Evolutionary conservation across 2,888 invertebrate species (phyloP), one percentile per base, ranked within the genome.

Genomic region (Calliphora vomitoria): DNA sequence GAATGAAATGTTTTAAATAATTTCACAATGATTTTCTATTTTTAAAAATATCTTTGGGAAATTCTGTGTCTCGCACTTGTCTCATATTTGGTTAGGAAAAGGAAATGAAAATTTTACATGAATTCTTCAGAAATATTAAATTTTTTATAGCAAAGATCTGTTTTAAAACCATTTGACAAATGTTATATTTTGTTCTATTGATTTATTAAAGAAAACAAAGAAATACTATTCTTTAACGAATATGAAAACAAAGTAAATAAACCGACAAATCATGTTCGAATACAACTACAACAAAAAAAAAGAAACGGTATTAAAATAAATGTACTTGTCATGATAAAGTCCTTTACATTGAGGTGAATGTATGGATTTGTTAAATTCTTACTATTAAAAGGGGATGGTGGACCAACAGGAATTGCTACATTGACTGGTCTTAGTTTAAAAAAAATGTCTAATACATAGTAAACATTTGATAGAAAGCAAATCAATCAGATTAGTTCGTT

Each of bases 291-390:
- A 55, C 18, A 44, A 4, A 25, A 68, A 44, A 4, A 25, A 68
- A 41, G n/a, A 41, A 72, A 64, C 5, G 35, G 72, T 13, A 15
- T 64, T 41, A 71, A 69, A 60, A 64, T 20, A 66, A 74, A 82
- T 82, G 64, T 82, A 74, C 81, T 66, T 82, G 81, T 82, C 81
- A 82, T 47, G 72, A 66, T 66, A 66, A 74, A 82, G 81, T 82
- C 74, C 74, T 82, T 82, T 74, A 15, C 18, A 5, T 64, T 71
- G 55, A 11, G 44, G 44, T 68, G 15, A n/a, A 50, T 47, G 8
- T 71, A 62, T 71, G 58, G 3, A 71, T 69, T 69, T 79, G 44
- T 60, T 31, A 60, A 44, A 18, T 74, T 74, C 55, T 50, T 41
- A 64, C 44, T 79, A 6, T 35, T 35, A 44, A 64, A 15, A n/a